Percentiles rank a stretch among this genome's conserved stretches.
Conservation (phyloP, 64 coral and sea anemone species). For the Actinia tenebrosa region DNA sequence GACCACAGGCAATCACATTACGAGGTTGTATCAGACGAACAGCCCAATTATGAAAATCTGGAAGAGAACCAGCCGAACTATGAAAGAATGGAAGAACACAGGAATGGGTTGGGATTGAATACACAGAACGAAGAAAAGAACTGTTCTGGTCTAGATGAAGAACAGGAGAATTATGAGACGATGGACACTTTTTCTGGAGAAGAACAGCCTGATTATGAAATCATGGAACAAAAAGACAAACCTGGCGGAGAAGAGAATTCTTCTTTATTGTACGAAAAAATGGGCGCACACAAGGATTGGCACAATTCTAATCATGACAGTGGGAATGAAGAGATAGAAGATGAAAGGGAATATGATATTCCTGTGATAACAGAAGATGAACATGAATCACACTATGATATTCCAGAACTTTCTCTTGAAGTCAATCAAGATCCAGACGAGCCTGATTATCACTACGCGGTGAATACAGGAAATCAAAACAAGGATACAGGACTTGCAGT, state of each 20-base stretch:
- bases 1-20: not conserved
- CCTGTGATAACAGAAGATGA: not conserved
- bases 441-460: not conserved
- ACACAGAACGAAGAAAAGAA: not conserved
- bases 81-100: not conserved
- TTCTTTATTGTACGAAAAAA: too few species aligned
- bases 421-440: not conserved
- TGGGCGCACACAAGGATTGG: too few species aligned
- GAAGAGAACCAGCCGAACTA: not conserved
- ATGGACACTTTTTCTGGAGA: not conserved
- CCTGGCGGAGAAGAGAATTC: not conserved
- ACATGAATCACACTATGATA: not conserved
- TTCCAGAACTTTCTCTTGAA: not conserved
- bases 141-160: not conserved
- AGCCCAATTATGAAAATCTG: conserved; percentile 11
- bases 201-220: conserved; percentile 1
- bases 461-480: not conserved
- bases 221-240: not conserved
- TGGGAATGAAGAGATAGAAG: not conserved
- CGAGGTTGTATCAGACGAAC: not conserved
- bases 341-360: not conserved
- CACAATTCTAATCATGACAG: not conserved
- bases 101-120: too few species aligned
- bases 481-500: not conserved
- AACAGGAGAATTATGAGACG: not conserved